Base-by-base conservation (phyloP, 2,888 invertebrate genomes). In the Dione juno region DNA sequence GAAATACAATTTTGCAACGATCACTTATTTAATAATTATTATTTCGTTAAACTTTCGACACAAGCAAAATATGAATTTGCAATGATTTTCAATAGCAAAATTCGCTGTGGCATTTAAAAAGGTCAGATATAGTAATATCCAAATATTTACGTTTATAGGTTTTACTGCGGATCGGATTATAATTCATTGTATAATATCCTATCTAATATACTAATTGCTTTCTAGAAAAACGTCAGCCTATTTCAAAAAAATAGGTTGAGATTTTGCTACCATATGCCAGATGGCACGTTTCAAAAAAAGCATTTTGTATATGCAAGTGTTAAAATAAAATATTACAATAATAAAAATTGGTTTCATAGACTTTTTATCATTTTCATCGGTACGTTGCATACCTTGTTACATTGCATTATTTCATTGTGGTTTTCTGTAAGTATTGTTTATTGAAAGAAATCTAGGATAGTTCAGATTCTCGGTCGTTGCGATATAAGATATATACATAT, bases 1-100 rank as follows among this genome's bases (percentile, higher is more conserved):
- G 66, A 70, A 57, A 63, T 54, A 66, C 59, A 72, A 70, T 72
- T 69, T 69, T 40, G 69, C 71, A 72, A 69, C 67, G 28, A 58
- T 52, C 28, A 66, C 50, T 67, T 64, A 21, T 63, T 52, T 37
- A 10, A 53, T 37, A 10, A 53, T 64, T 40, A 16, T 53, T 53
- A 35, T 45, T n/a, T 14, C n/a, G 11, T 64, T 21, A 48, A 48
- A 19, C 37, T 40, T 45, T 1, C 45, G 35, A 61, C 28, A 41
- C 50, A 61, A 43, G 53, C 14, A 50, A 45, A 67, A 50, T 52
- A 19, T 19, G 19, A 19, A 50, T 59, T 58, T 67, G 67, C 45
- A 48, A 19, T 45, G n/a, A 19, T 13, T 50, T 19, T 19, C 14
- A 13, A 50, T 6, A 40, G 2, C 14, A 14, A 37, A 64, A 40